phyloP scores from a whole-genome alignment of 2,888 invertebrate species.

The Pristionchus arcanus region DNA sequence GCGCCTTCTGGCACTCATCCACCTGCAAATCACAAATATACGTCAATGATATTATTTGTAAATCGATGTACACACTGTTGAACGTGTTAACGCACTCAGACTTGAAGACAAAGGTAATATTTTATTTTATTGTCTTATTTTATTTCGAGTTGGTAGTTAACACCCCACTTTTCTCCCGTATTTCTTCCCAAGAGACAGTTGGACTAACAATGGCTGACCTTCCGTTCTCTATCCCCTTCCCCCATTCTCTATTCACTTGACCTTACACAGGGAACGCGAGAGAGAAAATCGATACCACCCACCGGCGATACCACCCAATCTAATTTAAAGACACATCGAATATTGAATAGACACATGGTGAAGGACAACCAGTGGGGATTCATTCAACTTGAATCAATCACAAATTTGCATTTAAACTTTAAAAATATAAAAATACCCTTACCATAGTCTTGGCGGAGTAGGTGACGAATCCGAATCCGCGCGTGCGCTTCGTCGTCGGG shows the following conservation, averaged over 20 bases:
- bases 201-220: neutral
- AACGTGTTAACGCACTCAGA: too few relatives aligned
- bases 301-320: neutral
- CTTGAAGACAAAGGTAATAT: too few relatives aligned
- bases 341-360: too few relatives aligned
- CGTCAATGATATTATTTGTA: too few relatives aligned
- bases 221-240: neutral
- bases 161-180: neutral
- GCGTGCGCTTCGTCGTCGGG: slow-evolving; percentile 92
- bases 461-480: slow-evolving; percentile 98
- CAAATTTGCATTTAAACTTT: too few relatives aligned
- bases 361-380: neutral
- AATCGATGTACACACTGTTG: too few relatives aligned
- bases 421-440: neutral
- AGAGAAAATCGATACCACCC: slow-evolving; percentile 13
- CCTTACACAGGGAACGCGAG: slow-evolving; percentile 5
- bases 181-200: neutral
- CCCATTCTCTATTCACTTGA: neutral
- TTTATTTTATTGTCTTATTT: too few relatives aligned
- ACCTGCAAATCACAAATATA: slow-evolving; percentile 83
- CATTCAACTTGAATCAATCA: too few relatives aligned
- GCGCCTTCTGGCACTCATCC: slow-evolving; percentile 89
- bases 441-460: slow-evolving; percentile 84
- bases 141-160: too few relatives aligned
- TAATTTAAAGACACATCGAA: neutral